phyloP scores from a whole-genome alignment of 2,113 vertebrate genomes.

The Neodon shergylaensis region DNA sequence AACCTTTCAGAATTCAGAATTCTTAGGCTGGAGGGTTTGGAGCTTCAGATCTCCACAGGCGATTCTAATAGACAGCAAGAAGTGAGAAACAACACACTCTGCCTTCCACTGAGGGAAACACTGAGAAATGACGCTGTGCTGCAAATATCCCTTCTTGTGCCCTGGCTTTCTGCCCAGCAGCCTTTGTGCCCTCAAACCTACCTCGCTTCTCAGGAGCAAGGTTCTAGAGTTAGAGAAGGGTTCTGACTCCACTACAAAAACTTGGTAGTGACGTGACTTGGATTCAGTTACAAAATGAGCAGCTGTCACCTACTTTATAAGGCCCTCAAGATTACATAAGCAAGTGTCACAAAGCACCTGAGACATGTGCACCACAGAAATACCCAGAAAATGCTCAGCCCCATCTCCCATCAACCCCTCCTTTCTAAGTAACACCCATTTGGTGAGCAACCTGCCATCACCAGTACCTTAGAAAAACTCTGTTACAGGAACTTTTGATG shows the following conservation, averaged over 20 bases:
- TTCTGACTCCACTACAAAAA: conserved; percentile 30
- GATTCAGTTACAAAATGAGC: background rate
- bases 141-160: background rate
- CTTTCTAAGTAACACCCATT: background rate
- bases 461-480: conserved; percentile 26
- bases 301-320: background rate
- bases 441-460: background rate
- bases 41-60: background rate
- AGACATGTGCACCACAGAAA: background rate
- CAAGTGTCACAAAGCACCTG: background rate
- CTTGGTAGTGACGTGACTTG: background rate
- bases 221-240: background rate
- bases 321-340: background rate
- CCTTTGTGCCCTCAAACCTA: conserved; percentile 9
- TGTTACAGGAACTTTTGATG: background rate
- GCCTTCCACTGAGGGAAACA: background rate
- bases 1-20: conserved; percentile 21
- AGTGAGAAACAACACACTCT: background rate
- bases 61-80: background rate
- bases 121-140: background rate
- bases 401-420: background rate
- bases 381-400: background rate
- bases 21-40: background rate
- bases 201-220: background rate
- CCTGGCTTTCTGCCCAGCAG: conserved; percentile 4